Evolutionary conservation across 2,113 vertebrate genomes (phyloP), one percentile per base, ranked within the genome.

Genomic region (Sceloporus undulatus): DNA sequence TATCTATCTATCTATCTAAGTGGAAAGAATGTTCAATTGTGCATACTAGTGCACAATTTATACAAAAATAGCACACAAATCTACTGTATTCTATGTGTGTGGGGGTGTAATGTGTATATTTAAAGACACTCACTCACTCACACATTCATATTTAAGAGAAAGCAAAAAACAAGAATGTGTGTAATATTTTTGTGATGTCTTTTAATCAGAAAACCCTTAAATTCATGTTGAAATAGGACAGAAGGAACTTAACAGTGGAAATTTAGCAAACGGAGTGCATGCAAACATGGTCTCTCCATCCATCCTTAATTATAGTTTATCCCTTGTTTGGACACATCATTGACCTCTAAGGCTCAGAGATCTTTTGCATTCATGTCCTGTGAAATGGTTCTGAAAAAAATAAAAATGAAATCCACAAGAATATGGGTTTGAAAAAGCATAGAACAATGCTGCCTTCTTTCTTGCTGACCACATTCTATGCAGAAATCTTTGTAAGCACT

Each of bases 401-500:
- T 18, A 1, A 4, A 2, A 2, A 66, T 6, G 65, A 66, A 19
- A 66, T 21, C 23, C 18, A 66, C 6, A 21, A 66, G 65, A 66
- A 66, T 21, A 66, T 66, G 68, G 68, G 27, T 71, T 71, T 71
- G 6, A 71, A 71, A 71, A 71, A 5, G 66, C 8, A 27, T 68
- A 68, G 68, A 71, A 71, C 27, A 29, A 71, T 71, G 25, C 11
- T 9, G 9, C 29, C 25, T 71, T 27, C 68, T 29, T 71, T 29
- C 68, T 71, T 71, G 38, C 38, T 88, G 66, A 62, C 86, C 79
- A 90, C 48, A 82, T 82, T 16, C 88, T 71, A 40, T 38, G 38
- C 54, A 90, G 81, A 79, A 87, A n/a, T 88, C 27, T 80, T 79
- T 70, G 18, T 73, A 52, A 91, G 23, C 74, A 54, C 77, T 73